Percentiles rank a stretch among this genome's conserved stretches.
phyloP scores from a whole-genome alignment of 37 sponge, comb jelly and placozoan genomes.

The Beroe forskalii region DNA sequence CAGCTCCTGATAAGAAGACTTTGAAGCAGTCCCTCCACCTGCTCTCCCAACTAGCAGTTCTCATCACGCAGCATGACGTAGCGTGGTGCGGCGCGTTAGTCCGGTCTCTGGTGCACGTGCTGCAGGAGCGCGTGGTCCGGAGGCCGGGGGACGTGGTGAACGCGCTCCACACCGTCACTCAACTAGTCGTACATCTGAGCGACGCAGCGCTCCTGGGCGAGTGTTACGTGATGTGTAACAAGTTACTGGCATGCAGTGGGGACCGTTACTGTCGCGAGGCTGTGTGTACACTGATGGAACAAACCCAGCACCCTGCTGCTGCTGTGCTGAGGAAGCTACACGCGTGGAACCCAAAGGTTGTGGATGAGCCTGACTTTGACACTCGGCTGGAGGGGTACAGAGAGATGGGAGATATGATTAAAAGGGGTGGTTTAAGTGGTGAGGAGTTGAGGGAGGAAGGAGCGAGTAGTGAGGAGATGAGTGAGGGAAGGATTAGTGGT shows the following conservation, averaged over 20 bases:
- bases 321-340: background rate
- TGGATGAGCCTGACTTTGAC: constrained; percentile 62
- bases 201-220: background rate
- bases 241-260: background rate
- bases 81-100: background rate
- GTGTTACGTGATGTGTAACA: constrained; percentile 1
- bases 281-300: background rate
- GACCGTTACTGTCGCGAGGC: background rate
- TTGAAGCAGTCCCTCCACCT: constrained; percentile 32
- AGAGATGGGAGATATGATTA: constrained; percentile 16
- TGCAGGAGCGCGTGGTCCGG: background rate
- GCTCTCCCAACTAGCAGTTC: constrained; percentile 12
- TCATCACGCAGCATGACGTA: background rate
- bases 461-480: background rate
- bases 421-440: background rate
- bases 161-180: background rate
- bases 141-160: constrained; percentile 31
- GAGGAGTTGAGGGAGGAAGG: background rate
- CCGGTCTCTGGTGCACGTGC: constrained; percentile 7
- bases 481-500: background rate
- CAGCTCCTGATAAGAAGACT: background rate
- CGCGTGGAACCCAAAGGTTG: constrained; percentile 14
- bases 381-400: constrained; percentile 31
- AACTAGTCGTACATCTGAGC: background rate
- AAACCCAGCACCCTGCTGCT: background rate